These are phyloP conservation scores for Plodia interpunctella DNA, from an alignment of 1,140 invertebrate species.

Conservation along the genomic window DNA sequence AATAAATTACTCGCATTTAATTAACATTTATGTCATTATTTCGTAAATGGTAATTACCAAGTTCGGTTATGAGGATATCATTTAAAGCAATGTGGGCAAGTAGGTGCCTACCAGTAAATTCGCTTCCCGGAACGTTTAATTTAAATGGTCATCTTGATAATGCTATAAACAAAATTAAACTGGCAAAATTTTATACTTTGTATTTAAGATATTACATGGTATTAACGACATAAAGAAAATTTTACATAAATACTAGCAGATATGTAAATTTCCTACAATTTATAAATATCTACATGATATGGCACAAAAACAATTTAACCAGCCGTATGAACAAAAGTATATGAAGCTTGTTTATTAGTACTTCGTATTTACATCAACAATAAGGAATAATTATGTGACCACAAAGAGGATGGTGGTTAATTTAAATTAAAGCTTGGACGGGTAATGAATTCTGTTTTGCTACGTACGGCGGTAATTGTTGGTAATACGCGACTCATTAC, in stretches of 20 bases:
- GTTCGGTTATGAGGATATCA: background rate
- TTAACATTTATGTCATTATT: background rate
- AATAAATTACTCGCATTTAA: background rate
- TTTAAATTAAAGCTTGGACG: constrained; percentile 27
- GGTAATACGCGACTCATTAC: constrained; percentile 55
- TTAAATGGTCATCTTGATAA: background rate
- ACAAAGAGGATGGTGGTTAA: constrained; percentile 15
- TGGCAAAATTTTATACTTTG: background rate
- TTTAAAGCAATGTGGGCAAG: constrained; percentile 2
- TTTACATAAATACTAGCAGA: too few relatives aligned
- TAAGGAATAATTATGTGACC: constrained; percentile 16
- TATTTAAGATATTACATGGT: background rate
- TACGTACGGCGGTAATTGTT: constrained; percentile 43
- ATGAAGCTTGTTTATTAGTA: background rate
- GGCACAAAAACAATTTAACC: background rate
- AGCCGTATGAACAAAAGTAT: background rate
- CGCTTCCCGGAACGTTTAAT: constrained; percentile 1
- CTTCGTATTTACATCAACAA: background rate
- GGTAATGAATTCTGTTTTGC: constrained; percentile 45
- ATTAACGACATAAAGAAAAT: background rate
- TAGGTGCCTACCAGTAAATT: constrained; percentile 5
- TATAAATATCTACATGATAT: background rate
- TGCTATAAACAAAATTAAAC: background rate
- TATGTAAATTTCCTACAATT: background rate
- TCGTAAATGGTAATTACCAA: constrained; percentile 4